These are phyloP conservation scores for Branchinecta sandiegonensis DNA, from an alignment of 2,888 invertebrate species.

Conservation along the genomic window DNA sequence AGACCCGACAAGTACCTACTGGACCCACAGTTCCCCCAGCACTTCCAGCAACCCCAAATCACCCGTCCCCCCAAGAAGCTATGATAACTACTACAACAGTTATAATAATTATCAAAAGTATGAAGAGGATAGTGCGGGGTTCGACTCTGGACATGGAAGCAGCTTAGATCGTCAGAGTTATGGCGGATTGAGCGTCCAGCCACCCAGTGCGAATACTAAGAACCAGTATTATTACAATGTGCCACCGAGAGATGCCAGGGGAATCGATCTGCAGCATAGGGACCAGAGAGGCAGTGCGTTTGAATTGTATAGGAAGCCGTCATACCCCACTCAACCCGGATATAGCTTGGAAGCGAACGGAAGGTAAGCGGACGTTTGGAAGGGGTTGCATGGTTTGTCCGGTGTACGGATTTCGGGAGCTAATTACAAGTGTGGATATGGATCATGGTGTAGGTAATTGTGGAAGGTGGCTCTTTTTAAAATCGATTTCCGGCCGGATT, in stretches of 20 bases:
- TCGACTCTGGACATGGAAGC: constrained; percentile 39
- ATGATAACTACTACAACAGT: constrained; percentile 26
- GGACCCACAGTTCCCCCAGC: constrained; percentile 23
- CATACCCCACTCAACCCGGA: constrained; percentile 34
- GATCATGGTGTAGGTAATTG: no score
- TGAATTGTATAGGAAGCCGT: constrained; percentile 76
- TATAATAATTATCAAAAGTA: constrained; percentile 19
- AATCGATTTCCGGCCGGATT: no score
- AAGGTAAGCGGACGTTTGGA: constrained; percentile 28
- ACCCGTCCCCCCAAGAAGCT: constrained; percentile 18
- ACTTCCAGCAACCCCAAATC: constrained; percentile 20
- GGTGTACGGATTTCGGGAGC: background rate
- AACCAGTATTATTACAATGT: constrained; percentile 42
- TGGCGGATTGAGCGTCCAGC: constrained; percentile 12
- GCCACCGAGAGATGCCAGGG: constrained; percentile 39
- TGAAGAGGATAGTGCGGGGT: constrained; percentile 31
- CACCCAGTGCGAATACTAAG: constrained; percentile 23
- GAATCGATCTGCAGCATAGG: constrained; percentile 52
- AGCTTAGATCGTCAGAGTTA: constrained; percentile 38
- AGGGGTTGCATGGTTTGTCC: background rate
- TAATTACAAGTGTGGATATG: no score
- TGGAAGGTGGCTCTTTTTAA: no score
- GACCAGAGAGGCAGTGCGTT: constrained; percentile 90
- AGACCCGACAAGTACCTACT: constrained; percentile 27
- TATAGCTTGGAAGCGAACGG: constrained; percentile 30